Percentiles rank a stretch among this genome's conserved stretches.
Conservation (phyloP, 1,140 invertebrate species). For the Drosophila pruinosa region DNA sequence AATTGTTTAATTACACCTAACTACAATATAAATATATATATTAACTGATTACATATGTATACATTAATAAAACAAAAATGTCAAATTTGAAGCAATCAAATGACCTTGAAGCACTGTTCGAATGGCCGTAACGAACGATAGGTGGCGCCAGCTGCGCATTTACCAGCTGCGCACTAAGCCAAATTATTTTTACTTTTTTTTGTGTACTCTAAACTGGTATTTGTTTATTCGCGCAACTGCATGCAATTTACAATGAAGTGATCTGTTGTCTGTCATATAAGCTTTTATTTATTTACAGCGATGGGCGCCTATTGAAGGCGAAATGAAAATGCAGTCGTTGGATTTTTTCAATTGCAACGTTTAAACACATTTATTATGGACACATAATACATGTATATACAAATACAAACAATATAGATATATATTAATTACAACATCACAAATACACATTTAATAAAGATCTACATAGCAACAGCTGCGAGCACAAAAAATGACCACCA, state of each 20-base stretch:
- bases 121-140: not conserved
- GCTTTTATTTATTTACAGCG: too few relatives aligned
- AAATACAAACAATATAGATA: constrained; percentile 9
- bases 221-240: not conserved
- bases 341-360: constrained; percentile 21
- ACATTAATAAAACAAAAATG: constrained; percentile 8
- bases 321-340: not conserved
- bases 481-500: constrained; percentile 29
- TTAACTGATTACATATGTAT: constrained; percentile 10
- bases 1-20: constrained; percentile 10
- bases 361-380: constrained; percentile 41
- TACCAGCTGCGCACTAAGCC: not conserved
- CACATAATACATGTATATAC: constrained; percentile 16
- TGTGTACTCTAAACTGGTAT: not conserved
- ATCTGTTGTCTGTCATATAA: not conserved
- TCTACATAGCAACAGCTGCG: constrained; percentile 34
- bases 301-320: not conserved
- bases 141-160: not conserved
- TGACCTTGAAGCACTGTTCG: not conserved
- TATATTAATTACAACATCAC: constrained; percentile 37
- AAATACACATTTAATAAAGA: constrained; percentile 40
- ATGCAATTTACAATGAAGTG: not conserved
- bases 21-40: constrained; percentile 9
- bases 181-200: not conserved
- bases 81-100: not conserved